Evolutionary conservation across 2,797 vertebrate species (phyloP).

Genomic region (Hippoglossus hippoglossus): DNA sequence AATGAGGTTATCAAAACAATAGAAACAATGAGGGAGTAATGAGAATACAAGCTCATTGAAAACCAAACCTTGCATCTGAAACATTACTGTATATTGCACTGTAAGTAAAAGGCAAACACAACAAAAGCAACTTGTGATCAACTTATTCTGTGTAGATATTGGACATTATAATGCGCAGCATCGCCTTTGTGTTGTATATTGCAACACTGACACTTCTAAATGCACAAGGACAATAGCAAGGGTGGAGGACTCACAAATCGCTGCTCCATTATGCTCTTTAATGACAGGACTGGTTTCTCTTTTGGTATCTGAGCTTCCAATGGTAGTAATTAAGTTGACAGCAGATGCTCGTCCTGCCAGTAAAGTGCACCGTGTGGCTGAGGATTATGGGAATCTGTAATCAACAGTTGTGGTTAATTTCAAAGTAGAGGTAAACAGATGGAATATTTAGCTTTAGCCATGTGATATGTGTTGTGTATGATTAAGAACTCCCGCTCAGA

Average conservation of each 20-base stretch:
- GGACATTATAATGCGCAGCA: constrained; percentile 14
- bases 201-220: constrained; percentile 34
- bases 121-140: constrained; percentile 37
- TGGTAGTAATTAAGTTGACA: constrained; percentile 30
- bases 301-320: constrained; percentile 23
- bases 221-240: constrained; percentile 8
- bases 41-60: constrained; percentile 23
- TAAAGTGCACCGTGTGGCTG: constrained; percentile 26
- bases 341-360: constrained; percentile 35
- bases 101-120: constrained; percentile 49
- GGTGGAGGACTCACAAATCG: constrained; percentile 12
- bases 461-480: constrained; percentile 45
- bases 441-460: background rate
- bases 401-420: constrained; percentile 10
- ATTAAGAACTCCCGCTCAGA: constrained; percentile 1
- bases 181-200: constrained; percentile 19
- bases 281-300: constrained; percentile 35
- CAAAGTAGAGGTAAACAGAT: constrained; percentile 2
- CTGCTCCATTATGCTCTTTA: constrained; percentile 41
- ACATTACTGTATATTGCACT: constrained; percentile 49
- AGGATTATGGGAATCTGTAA: constrained; percentile 25
- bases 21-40: constrained; percentile 21
- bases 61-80: background rate
- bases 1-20: constrained; percentile 43
- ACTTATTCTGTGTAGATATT: constrained; percentile 12